These are phyloP conservation scores for Callaeas wilsoni DNA, from an alignment of 2,113 vertebrate genomes.

Conservation along the genomic window DNA sequence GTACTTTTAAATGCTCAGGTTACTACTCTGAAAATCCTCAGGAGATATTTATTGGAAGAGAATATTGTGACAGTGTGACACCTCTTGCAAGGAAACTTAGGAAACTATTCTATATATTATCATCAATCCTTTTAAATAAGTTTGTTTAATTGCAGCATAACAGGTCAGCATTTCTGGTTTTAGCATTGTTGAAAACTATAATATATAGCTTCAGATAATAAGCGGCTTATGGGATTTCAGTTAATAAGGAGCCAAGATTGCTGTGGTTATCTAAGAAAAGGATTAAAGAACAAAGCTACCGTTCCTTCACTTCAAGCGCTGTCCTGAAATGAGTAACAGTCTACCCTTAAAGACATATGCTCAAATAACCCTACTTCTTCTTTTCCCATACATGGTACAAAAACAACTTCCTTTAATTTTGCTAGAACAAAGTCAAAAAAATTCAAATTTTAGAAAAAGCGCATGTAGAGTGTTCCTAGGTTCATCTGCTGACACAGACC, in stretches of 20 bases:
- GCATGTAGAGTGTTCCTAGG: neutral
- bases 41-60: neutral
- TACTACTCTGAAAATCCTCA: neutral
- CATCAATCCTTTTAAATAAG: neutral
- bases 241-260: slow-evolving; percentile 23
- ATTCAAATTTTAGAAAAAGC: neutral
- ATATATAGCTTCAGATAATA: slow-evolving; percentile 8
- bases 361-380: neutral
- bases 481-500: neutral
- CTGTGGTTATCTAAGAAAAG: slow-evolving; percentile 8
- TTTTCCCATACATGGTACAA: neutral
- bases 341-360: neutral
- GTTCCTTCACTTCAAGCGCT: neutral
- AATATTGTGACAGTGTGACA: neutral
- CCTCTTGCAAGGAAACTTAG: neutral
- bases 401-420: neutral
- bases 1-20: neutral
- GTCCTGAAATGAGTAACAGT: neutral
- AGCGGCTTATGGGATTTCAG: slow-evolving; percentile 34
- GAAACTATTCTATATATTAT: neutral
- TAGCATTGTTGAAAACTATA: neutral
- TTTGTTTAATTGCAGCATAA: neutral
- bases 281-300: neutral
- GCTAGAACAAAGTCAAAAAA: neutral
- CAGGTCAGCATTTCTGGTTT: neutral